Evolutionary conservation across 2,888 invertebrate species (phyloP), one percentile per base, ranked within the genome.

Genomic region (Abscondita cerata): DNA sequence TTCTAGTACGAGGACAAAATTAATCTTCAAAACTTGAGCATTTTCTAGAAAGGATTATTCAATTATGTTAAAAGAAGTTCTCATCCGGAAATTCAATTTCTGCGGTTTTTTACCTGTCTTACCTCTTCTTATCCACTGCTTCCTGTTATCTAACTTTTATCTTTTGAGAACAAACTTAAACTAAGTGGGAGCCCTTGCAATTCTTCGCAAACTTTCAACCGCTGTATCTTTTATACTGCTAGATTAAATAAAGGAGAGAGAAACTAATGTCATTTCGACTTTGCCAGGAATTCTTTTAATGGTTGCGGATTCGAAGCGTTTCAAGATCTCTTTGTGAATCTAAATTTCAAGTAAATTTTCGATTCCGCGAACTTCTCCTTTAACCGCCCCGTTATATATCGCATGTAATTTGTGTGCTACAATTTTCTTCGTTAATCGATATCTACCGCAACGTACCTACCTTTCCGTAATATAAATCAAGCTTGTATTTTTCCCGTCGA

Each of bases 31-130:
- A 63, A 56, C 47, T 47, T 52, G 47, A 25, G 20, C 47, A 46
- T 55, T 55, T 55, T 48, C 54, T 59, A 52, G 65, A 68, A 64
- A 59, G 68, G 72, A 72, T 76, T 73, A 75, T 76, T 75, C 75
- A 77, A 77, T 77, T 77, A 75, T 75, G 74, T 72, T 74, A 73
- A 75, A 75, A 75, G 74, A 72, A 72, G 69, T 72, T 68, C 71
- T 74, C 74, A 70, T 71, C 73, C 72, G 70, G n/a, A 74, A 73
- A 74, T 76, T 75, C 75, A 73, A 73, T 75, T 73, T 70, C 70
- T 68, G 69, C 65, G 73, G 72, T 72, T 72, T 73, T 72, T 70
- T 75, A 70, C 72, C 72, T 72, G 71, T 68, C 67, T 68, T 70
- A 66, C 68, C 62, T 68, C 71, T 69, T 62, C 62, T 65, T 64